Evolutionary conservation across 2,113 vertebrate species (phyloP).

Genomic region (Dasyornis broadbenti): DNA sequence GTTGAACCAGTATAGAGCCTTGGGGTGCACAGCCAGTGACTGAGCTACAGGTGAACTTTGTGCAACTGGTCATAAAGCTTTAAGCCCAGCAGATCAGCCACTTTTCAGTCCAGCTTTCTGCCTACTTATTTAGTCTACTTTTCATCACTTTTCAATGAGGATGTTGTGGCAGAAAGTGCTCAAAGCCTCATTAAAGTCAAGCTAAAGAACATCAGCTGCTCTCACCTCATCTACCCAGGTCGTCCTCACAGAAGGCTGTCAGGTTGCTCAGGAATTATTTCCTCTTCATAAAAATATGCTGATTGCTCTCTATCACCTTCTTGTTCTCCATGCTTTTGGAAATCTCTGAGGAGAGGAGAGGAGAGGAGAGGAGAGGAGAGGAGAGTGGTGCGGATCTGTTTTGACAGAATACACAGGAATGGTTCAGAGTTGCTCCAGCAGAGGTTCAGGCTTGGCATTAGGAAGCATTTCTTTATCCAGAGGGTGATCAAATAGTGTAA

Average conservation of each 20-base stretch:
- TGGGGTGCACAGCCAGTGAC: background rate
- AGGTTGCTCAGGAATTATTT: background rate
- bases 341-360: background rate
- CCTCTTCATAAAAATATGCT: background rate
- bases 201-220: background rate
- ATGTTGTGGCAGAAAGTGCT: background rate
- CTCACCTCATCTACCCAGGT: background rate
- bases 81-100: background rate
- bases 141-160: background rate
- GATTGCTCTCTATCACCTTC: background rate
- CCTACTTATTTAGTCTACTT: background rate
- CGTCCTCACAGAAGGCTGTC: background rate
- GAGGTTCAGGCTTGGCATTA: background rate
- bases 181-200: background rate
- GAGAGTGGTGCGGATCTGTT: background rate
- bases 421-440: background rate
- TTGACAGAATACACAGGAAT: accelerated
- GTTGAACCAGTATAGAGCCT: background rate
- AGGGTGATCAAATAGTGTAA: background rate
- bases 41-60: background rate
- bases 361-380: background rate
- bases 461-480: background rate
- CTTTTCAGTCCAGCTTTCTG: background rate
- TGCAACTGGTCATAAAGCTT: background rate
- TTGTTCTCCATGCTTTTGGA: background rate